Base-by-base conservation (phyloP, 2,888 invertebrate species). In the Apocheima hispidaria region DNA sequence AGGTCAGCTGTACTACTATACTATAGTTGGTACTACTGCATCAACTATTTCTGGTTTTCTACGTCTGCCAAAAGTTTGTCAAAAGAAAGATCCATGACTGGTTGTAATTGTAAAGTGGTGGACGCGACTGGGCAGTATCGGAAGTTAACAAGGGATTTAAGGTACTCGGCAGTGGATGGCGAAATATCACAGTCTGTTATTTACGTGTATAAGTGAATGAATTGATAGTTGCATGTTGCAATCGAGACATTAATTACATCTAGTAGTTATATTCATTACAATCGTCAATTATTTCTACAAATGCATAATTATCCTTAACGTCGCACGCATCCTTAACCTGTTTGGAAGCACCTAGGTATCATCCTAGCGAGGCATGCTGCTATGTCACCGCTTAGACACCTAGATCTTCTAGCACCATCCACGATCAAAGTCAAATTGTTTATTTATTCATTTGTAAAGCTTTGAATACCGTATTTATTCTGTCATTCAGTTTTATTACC, bases 311-410 rank as follows among this genome's bases (percentile, higher is more conserved):
- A 18, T 28, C 46, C 56, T 48, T 57, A 62, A 56, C 57, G 56
- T 36, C 1, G 10, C 48, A 14, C 33, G 23, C 26, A 6, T 21
- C 21, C 50, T 58, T 61, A 76, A 81, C 82, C 72, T 59, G 82
- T 81, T 79, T 77, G 55, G 52, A 68, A 74, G 71, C 69, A 65
- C 63, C 71, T 67, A 46, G 26, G 46, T 46, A 71, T 69, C 77
- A 80, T 71, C 69, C 68, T 70, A 66, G 55, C 58, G 43, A 61
- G 30, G 55, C 69, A 60, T 56, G 55, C 6, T 68, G 70, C 81
- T 87, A 84, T 85, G 78, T 86, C 81, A 84, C 77, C 64, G 40
- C 30, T 68, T 63, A 69, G 28, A 46, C 26, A 18, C 18, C 48
- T 54, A 46, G 49, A 48, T 49, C 43, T 66, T 68, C 67, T 66